Conservation (phyloP, 2,797 vertebrate species). For the Sciaenops ocellatus region DNA sequence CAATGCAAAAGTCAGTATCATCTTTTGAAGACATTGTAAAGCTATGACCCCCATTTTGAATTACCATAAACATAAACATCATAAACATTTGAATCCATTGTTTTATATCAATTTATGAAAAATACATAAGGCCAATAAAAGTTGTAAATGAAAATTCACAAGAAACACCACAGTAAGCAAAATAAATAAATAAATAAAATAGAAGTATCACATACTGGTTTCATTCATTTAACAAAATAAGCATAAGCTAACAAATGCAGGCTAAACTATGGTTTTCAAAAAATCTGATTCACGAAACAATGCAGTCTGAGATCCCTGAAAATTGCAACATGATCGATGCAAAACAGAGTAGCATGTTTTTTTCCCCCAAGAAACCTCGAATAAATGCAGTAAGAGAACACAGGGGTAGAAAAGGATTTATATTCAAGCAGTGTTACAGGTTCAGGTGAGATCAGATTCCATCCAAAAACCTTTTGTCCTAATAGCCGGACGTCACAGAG, state of each 20-base stretch:
- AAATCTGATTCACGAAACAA: constrained; percentile 72
- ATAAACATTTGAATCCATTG: constrained; percentile 76
- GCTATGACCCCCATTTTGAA: constrained; percentile 87
- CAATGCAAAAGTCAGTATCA: constrained; percentile 37
- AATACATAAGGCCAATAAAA: constrained; percentile 84
- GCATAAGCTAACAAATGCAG: constrained; percentile 75
- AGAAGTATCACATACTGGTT: constrained; percentile 64
- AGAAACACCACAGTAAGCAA: constrained; percentile 79
- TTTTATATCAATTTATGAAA: constrained; percentile 85
- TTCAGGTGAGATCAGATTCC: constrained; percentile 71
- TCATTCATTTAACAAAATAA: constrained; percentile 74
- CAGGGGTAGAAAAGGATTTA: constrained; percentile 67
- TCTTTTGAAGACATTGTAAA: constrained; percentile 79
- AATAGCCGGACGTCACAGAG: constrained; percentile 67
- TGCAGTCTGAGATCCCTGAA: constrained; percentile 81
- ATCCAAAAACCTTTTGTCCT: constrained; percentile 64
- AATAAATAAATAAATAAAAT: constrained; percentile 45
- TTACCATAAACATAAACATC: constrained; percentile 73
- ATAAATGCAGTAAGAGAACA: constrained; percentile 70
- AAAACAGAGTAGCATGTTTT: constrained; percentile 65
- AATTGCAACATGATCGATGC: constrained; percentile 70
- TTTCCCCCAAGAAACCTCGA: constrained; percentile 49
- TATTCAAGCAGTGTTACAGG: constrained; percentile 75
- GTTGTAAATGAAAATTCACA: constrained; percentile 76
- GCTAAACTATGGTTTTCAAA: constrained; percentile 67